Evolutionary conservation across 2,113 vertebrate genomes (phyloP).

Genomic region (Felis catus): F.catus_Fca126_mat1.0 CM031418.1:102733501-102734000

Average conservation of each 20-base stretch:
- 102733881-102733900: not conserved
- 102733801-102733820: not conserved
- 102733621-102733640: slow-evolving; percentile 53
- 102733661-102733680: not conserved
- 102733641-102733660: slow-evolving; percentile 32
- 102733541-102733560: slow-evolving; percentile 2
- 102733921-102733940: not conserved
- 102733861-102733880: not conserved
- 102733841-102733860: not conserved
- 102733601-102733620: slow-evolving; percentile 49
- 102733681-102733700: not conserved
- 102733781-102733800: slow-evolving; percentile 23
- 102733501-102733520: slow-evolving; percentile 32
- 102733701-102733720: slow-evolving; percentile 45
- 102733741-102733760: not conserved
- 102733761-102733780: not conserved
- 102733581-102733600: slow-evolving; percentile 55
- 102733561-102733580: slow-evolving; percentile 47
- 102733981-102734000: not conserved
- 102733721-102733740: not conserved
- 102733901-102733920: not conserved
- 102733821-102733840: not conserved
- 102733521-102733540: not conserved
- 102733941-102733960: not conserved
- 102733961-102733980: not conserved